These are phyloP conservation scores for Cephus pygmeus DNA, from an alignment of 2,888 invertebrate species.

Conservation along the genomic window DNA sequence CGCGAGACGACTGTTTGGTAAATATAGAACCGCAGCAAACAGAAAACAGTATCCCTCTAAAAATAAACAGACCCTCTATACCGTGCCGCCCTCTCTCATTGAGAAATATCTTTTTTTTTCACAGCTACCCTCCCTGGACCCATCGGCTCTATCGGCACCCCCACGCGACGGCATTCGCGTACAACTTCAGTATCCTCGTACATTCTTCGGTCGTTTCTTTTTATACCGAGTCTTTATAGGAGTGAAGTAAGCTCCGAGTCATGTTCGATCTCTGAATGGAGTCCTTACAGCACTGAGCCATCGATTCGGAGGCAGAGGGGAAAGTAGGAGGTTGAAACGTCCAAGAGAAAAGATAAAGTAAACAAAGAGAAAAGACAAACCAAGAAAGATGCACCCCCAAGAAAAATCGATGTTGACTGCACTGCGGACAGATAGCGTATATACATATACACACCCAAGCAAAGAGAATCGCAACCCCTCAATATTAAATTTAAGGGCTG, in stretches of 20 bases:
- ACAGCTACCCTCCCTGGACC: not conserved
- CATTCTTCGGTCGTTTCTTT: not conserved
- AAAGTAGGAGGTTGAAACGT: not conserved
- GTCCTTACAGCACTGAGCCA: not conserved
- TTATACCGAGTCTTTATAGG: not conserved
- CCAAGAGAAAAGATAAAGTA: constrained; percentile 3
- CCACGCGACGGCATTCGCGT: not conserved
- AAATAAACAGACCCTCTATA: not conserved
- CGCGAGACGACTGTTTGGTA: not conserved
- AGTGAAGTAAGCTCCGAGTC: not conserved
- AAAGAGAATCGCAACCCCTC: not conserved
- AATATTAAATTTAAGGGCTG: not conserved
- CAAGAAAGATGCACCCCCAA: not conserved
- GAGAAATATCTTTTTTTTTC: not conserved
- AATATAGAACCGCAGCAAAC: not conserved
- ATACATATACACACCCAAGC: not conserved
- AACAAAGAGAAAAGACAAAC: constrained; percentile 15
- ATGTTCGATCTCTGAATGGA: not conserved
- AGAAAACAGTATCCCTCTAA: not conserved
- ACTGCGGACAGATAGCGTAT: not conserved
- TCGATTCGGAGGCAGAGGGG: constrained; percentile 6
- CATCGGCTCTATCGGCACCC: not conserved
- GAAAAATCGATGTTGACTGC: not conserved
- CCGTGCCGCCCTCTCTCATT: not conserved
- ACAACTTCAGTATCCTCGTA: not conserved